These are phyloP conservation scores for Pantherophis vulpinus DNA, from an alignment of 2,797 vertebrate species.

Conservation along the genomic window DNA sequence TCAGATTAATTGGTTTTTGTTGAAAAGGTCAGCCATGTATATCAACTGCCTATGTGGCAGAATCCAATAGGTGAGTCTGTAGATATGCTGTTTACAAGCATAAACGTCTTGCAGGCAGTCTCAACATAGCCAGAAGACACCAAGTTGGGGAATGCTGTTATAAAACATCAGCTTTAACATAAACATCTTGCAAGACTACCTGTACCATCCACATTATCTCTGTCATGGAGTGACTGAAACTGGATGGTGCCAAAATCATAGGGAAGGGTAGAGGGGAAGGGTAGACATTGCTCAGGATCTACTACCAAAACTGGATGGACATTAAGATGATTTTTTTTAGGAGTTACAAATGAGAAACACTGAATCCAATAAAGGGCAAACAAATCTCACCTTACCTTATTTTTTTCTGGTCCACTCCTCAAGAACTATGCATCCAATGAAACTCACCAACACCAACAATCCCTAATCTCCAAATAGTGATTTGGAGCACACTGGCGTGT, in stretches of 20 bases:
- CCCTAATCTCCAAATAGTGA: background rate
- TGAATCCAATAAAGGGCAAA: background rate
- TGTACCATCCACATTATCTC: background rate
- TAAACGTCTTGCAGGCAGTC: background rate
- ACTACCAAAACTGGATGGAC: background rate
- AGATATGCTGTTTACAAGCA: background rate
- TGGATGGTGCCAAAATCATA: too few relatives aligned
- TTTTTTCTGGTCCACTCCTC: background rate
- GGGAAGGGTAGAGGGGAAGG: background rate
- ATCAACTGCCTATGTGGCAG: background rate
- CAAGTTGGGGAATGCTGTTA: background rate
- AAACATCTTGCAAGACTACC: background rate
- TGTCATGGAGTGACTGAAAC: background rate
- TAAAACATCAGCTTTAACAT: background rate
- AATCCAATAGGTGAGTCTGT: background rate
- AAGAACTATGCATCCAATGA: background rate
- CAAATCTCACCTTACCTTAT: background rate
- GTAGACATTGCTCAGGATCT: background rate
- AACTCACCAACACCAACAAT: background rate
- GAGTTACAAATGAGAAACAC: background rate
- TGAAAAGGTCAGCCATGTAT: background rate
- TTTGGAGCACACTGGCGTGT: background rate
- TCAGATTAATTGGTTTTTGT: background rate
- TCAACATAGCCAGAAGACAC: background rate
- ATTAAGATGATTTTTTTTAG: background rate